phyloP scores from a whole-genome alignment of 2,797 vertebrate genomes.

The Prunella strophiata region DNA sequence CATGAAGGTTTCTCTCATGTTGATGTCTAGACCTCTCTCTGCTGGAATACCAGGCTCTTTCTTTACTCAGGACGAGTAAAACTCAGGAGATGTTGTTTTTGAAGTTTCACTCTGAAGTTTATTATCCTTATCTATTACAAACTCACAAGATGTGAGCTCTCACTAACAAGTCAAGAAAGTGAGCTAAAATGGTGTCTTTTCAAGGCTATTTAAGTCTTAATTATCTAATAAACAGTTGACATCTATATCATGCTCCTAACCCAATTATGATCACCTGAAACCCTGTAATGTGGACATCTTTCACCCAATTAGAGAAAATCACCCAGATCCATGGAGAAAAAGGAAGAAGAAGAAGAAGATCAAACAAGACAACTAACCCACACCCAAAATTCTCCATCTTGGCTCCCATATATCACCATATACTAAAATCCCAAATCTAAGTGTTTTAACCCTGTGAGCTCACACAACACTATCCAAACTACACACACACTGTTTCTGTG shows the following conservation, averaged over 20 bases:
- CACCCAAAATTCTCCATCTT: not conserved
- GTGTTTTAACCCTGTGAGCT: not conserved
- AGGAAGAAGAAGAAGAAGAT: not conserved
- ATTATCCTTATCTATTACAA: not conserved
- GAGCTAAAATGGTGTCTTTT: not conserved
- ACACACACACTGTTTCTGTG: not conserved
- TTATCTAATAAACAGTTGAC: not conserved
- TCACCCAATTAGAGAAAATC: not conserved
- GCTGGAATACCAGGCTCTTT: not conserved
- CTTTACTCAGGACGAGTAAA: not conserved
- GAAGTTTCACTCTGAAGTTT: not conserved
- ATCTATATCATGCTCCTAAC: not conserved
- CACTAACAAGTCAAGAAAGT: not conserved
- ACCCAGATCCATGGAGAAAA: not conserved
- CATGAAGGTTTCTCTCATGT: not conserved
- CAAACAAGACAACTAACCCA: not conserved
- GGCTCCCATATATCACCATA: not conserved
- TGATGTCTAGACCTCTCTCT: not conserved
- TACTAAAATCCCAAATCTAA: not conserved
- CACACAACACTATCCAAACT: not conserved
- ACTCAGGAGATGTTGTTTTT: not conserved
- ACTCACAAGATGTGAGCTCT: not conserved
- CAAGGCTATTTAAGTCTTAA: not conserved
- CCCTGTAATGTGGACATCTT: not conserved
- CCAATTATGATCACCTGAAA: not conserved